These are phyloP conservation scores for Saturnia japonica DNA, from an alignment of 2,888 invertebrate species.

Conservation along the genomic window DNA sequence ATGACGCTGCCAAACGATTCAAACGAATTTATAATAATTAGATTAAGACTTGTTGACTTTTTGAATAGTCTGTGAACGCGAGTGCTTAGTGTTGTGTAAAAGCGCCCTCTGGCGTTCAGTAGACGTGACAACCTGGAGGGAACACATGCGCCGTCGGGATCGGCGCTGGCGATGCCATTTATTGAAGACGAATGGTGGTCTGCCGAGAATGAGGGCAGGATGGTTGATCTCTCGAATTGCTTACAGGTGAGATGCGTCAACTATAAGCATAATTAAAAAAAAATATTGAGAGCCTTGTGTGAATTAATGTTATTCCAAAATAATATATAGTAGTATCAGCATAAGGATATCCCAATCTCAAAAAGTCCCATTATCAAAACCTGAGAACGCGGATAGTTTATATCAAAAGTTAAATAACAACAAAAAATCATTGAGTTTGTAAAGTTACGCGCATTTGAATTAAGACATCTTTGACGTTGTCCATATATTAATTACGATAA, in stretches of 20 bases:
- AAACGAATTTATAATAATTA: slow-evolving; percentile 77
- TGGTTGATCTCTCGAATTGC: slow-evolving; percentile 95
- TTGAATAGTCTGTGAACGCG: slow-evolving; percentile 55
- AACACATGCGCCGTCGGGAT: slow-evolving; percentile 83
- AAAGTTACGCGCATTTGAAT: no score
- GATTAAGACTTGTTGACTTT: slow-evolving; percentile 54
- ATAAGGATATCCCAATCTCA: not conserved
- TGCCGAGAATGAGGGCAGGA: slow-evolving; percentile 96
- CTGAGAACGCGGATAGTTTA: not conserved
- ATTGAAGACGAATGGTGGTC: slow-evolving; percentile 98
- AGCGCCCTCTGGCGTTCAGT: slow-evolving; percentile 68
- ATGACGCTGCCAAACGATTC: slow-evolving; percentile 75
- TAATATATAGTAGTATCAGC: not conserved
- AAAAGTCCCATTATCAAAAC: not conserved
- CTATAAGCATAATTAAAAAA: not conserved
- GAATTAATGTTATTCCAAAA: not conserved
- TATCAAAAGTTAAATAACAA: no score
- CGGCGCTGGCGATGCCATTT: slow-evolving; percentile 94
- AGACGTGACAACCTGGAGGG: slow-evolving; percentile 83
- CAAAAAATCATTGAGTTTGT: no score
- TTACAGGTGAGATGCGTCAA: slow-evolving; percentile 82
- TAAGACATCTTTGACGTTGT: no score
- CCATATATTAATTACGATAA: no score
- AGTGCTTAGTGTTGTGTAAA: slow-evolving; percentile 51
- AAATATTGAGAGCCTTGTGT: not conserved